phyloP scores from a whole-genome alignment of 2,113 vertebrate genomes.

The Saguinus midas region DNA sequence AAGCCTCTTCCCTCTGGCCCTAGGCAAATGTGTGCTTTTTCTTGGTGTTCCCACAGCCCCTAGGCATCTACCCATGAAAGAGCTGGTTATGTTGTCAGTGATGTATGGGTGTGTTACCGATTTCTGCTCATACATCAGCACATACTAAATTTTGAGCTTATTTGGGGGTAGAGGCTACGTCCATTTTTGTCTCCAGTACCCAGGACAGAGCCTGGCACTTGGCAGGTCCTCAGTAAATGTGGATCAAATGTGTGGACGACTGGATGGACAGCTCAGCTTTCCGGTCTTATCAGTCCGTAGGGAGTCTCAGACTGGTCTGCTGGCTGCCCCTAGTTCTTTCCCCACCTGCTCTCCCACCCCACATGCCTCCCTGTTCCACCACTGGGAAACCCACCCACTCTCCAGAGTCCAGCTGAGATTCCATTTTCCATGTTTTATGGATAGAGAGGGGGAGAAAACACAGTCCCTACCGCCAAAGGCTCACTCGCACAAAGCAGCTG shows the following conservation, averaged over 20 bases:
- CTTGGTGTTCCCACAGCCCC: not conserved
- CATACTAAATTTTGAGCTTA: not conserved
- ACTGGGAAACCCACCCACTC: not conserved
- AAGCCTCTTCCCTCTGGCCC: not conserved
- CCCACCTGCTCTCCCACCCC: not conserved
- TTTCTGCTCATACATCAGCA: not conserved
- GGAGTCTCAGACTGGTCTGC: not conserved
- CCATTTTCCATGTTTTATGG: not conserved
- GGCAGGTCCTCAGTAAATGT: not conserved
- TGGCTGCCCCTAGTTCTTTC: not conserved
- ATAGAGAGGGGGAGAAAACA: not conserved
- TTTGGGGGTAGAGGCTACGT: not conserved
- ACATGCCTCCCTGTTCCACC: not conserved
- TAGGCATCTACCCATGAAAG: not conserved
- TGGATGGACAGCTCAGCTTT: not conserved
- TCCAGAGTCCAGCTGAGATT: not conserved
- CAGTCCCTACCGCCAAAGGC: not conserved
- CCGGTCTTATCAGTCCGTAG: not conserved
- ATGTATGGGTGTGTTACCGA: not conserved
- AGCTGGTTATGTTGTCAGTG: not conserved
- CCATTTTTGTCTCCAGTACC: not conserved
- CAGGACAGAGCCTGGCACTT: not conserved
- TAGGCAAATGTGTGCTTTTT: not conserved
- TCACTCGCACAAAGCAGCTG: not conserved
- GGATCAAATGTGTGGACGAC: accelerated